Evolutionary conservation across 2,888 invertebrate species (phyloP).

Genomic region (Folsomia manolachei): DNA sequence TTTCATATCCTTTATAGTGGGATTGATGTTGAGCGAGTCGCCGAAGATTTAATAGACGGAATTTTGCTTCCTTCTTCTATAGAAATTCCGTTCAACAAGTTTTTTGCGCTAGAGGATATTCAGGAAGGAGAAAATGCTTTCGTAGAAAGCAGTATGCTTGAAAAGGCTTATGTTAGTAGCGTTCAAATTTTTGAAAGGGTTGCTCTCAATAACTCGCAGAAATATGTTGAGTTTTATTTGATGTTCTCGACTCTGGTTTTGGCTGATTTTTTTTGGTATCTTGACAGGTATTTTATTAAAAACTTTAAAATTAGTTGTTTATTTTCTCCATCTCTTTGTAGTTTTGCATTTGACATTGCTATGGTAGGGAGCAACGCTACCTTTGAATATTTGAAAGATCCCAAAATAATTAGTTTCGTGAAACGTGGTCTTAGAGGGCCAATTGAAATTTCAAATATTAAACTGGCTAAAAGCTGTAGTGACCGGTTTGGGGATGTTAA

Average conservation of each 20-base stretch:
- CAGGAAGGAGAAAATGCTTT: too few species aligned
- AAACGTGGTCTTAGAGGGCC: neutral
- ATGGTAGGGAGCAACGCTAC: neutral
- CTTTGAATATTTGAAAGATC: neutral
- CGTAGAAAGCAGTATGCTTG: too few species aligned
- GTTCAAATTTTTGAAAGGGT: neutral
- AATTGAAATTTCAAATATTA: neutral
- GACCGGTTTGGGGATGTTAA: neutral
- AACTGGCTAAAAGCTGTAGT: neutral
- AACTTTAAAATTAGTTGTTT: neutral
- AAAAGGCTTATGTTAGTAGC: too few species aligned
- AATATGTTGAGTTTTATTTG: too few species aligned
- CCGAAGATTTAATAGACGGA: neutral
- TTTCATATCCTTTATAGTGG: too few species aligned
- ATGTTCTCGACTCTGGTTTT: too few species aligned
- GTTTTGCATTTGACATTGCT: neutral
- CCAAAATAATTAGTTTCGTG: neutral
- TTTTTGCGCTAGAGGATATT: neutral
- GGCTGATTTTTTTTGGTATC: neutral
- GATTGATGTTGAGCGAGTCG: neutral
- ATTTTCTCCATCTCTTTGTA: neutral
- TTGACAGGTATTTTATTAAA: neutral
- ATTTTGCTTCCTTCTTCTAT: too few species aligned
- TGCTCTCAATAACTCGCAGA: too few species aligned
- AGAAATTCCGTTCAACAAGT: neutral